Percentiles rank a stretch among this genome's conserved stretches.
Evolutionary conservation across 2,113 vertebrate species (phyloP).

Genomic region (Brevimyrus niger): DNA sequence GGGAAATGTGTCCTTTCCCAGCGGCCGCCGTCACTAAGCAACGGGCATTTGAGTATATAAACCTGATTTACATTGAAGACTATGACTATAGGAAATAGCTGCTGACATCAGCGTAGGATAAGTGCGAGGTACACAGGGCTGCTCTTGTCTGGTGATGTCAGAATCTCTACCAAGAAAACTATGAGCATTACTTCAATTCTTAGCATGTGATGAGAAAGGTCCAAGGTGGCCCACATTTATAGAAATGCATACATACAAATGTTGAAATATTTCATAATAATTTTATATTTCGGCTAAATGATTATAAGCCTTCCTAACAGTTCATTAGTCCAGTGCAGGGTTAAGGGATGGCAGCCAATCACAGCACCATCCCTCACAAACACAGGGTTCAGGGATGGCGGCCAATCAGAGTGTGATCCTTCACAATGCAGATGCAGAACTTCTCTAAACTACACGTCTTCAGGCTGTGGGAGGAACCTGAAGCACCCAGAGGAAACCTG

Average conservation of each 20-base stretch:
- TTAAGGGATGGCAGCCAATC: background rate
- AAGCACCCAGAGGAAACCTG: background rate
- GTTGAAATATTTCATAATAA: background rate
- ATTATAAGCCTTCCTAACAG: background rate
- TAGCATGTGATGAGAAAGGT: conserved; percentile 6
- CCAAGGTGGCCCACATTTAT: background rate
- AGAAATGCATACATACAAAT: background rate
- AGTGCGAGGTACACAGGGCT: conserved; percentile 29
- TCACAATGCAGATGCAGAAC: background rate
- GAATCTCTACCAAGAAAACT: conserved; percentile 23
- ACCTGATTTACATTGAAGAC: conserved; percentile 24
- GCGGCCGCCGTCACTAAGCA: conserved; percentile 31
- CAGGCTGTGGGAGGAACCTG: background rate
- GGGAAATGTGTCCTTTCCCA: background rate
- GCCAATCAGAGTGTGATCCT: background rate
- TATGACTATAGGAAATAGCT: conserved; percentile 23
- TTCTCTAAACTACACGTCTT: background rate
- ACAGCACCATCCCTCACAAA: background rate
- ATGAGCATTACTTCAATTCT: conserved; percentile 31
- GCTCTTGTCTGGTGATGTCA: conserved; percentile 30
- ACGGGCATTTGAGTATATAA: conserved; percentile 24
- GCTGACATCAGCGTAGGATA: conserved; percentile 33
- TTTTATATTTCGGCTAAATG: background rate
- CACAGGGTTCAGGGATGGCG: background rate
- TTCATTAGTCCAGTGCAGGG: background rate